Base-by-base conservation (phyloP, 2,113 vertebrate genomes). In the Laterallus jamaicensis region DNA sequence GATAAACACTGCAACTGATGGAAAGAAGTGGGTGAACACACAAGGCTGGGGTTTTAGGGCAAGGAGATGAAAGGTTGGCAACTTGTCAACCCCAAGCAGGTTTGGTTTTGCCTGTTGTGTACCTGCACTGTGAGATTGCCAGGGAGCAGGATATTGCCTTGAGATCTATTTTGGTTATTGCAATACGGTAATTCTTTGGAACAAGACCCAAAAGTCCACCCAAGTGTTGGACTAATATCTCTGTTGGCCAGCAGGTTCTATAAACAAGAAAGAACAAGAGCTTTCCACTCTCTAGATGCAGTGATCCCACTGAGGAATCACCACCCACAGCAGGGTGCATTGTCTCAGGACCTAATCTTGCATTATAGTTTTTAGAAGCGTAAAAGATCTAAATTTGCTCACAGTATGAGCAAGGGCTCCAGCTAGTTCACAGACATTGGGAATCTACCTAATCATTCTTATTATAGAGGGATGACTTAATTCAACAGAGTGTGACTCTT, bases 401-500 rank as follows among this genome's bases (percentile, higher is more conserved):
- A 29, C 14, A 11, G 7, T 4, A 9, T 31, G 50, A 47, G 31
- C 20, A 66, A 83, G 70, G 15, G 7, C 10, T 74, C 35, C 40
- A 59, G 10, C 9, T 4, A 49, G 26, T 21, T 62, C 67, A 20
- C 0, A 2, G 32, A 44, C 11, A 15, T 5, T 71, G 29, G 13
- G 20, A 63, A 68, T 67, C 24, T 82, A 15, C 42, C 19, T 42
- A 3, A 56, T n/a, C 12, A 10, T 12, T 25, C 21, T 47, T 49
- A 11, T 19, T 40, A 22, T 2, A 59, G 55, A 77, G 8, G 4
- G 2, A 5, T 66, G 10, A 62, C 21, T 47, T 0, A 0, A 35
- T 77, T 70, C 75, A 52, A 17, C 3, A 16, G 21, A 40, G 54
- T 20, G 17, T 29, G 15, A 29, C 71, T 56, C 98, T 97, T 95